phyloP scores from a whole-genome alignment of 1,140 invertebrate genomes.

The Bombyx mandarina region DNA sequence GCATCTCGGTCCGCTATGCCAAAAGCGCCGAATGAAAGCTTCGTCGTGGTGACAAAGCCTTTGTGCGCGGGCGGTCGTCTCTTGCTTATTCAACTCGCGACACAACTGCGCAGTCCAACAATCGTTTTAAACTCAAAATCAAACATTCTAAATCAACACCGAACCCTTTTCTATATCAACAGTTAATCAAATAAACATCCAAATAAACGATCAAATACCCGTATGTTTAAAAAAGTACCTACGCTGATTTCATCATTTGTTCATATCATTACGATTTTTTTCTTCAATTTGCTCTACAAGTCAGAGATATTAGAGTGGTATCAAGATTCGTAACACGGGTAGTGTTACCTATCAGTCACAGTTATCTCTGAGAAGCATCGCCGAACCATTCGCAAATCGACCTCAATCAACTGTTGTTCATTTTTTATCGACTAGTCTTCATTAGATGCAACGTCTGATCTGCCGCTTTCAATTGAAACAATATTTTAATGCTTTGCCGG shows the following conservation, averaged over 20 bases:
- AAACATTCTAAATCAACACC: background rate
- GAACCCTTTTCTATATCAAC: background rate
- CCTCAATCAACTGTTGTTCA: conserved; percentile 47
- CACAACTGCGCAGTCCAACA: background rate
- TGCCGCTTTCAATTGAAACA: conserved; percentile 68
- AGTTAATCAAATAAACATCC: background rate
- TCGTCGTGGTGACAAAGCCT: conserved; percentile 33
- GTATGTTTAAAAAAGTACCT: no score
- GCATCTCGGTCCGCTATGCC: conserved; percentile 18
- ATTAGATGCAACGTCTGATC: conserved; percentile 53
- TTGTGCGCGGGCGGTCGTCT: conserved; percentile 38
- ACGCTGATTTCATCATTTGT: no score
- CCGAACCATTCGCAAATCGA: conserved; percentile 36
- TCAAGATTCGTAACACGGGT: conserved; percentile 46
- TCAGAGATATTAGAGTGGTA: conserved; percentile 20
- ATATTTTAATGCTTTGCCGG: conserved; percentile 61
- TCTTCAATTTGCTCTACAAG: conserved; percentile 7
- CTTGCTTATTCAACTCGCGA: background rate
- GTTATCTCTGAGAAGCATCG: conserved; percentile 23
- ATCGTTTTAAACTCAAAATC: background rate
- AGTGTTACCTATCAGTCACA: conserved; percentile 22
- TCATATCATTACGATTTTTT: no score
- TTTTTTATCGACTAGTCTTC: conserved; percentile 49
- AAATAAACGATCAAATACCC: no score
- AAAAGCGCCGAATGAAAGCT: conserved; percentile 23